Evolutionary conservation across 2,797 vertebrate species (phyloP).

Genomic region (Allobates femoralis): DNA sequence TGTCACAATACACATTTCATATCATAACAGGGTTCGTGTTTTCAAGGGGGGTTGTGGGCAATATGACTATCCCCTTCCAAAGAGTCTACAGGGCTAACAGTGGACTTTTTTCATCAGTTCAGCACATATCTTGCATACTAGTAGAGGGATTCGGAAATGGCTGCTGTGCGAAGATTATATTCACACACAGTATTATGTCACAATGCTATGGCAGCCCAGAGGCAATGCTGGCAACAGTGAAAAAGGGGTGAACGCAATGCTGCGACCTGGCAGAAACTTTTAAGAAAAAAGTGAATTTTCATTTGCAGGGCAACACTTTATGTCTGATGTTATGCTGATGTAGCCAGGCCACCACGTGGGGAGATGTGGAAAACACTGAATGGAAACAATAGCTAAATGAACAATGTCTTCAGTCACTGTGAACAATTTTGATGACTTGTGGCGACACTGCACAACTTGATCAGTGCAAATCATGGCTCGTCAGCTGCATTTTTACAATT

Average conservation of each 20-base stretch:
- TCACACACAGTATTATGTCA: slow-evolving; percentile 33
- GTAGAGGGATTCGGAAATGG: neutral
- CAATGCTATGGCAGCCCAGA: slow-evolving; percentile 29
- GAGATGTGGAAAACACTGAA: neutral
- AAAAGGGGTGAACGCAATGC: slow-evolving; percentile 35
- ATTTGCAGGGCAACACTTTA: neutral
- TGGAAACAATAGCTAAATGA: neutral
- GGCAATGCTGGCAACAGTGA: slow-evolving; percentile 14
- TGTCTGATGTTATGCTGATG: neutral
- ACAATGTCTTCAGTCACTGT: neutral
- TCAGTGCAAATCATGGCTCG: neutral
- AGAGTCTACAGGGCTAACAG: slow-evolving; percentile 46
- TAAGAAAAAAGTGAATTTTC: slow-evolving; percentile 30
- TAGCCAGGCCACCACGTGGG: neutral
- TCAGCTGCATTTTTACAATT: no score
- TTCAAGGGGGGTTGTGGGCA: no score
- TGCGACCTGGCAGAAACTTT: slow-evolving; percentile 41
- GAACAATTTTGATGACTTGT: neutral
- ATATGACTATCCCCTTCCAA: no score
- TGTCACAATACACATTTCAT: no score
- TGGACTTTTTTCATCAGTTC: slow-evolving; percentile 36
- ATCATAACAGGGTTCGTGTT: no score
- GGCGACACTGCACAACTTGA: neutral
- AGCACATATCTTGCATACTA: slow-evolving; percentile 44
- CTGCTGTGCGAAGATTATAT: slow-evolving; percentile 31